Percentiles rank a stretch among this genome's conserved stretches.
These are phyloP conservation scores for Lepisosteus osseus DNA, from an alignment of 2,113 vertebrate species.

Conservation along the genomic window DNA sequence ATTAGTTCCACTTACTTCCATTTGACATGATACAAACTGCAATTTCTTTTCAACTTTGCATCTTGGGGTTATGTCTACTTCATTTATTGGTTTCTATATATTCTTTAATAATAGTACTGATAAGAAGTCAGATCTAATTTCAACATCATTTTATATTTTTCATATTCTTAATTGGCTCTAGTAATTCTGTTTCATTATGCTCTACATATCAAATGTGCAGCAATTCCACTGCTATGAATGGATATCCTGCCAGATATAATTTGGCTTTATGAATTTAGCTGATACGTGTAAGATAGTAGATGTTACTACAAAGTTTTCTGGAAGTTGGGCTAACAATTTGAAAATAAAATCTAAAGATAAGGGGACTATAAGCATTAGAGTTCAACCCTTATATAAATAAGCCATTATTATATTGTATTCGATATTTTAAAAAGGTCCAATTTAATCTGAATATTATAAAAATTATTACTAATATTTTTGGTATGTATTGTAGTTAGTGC, in stretches of 20 bases:
- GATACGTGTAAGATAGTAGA: no score
- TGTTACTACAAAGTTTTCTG: no score
- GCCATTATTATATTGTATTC: no score
- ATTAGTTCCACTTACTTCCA: no score
- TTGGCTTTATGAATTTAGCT: background rate
- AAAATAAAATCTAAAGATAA: no score
- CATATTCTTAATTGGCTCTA: constrained; percentile 2
- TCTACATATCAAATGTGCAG: background rate
- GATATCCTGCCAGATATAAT: background rate
- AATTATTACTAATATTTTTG: no score
- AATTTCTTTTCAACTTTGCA: background rate
- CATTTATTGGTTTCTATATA: constrained; percentile 9
- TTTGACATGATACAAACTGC: background rate
- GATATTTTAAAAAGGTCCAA: no score
- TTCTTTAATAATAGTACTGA: constrained; percentile 1
- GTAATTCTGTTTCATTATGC: constrained; percentile 6
- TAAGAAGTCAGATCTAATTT: background rate
- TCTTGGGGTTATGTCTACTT: background rate
- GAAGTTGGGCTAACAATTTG: no score
- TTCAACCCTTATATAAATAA: no score
- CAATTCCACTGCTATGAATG: background rate
- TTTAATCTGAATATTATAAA: no score
- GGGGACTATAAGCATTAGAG: no score
- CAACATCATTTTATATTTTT: background rate
- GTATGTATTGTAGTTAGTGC: no score